Evolutionary conservation across 2,797 vertebrate genomes (phyloP).

Genomic region (Dipus sagitta): DNA sequence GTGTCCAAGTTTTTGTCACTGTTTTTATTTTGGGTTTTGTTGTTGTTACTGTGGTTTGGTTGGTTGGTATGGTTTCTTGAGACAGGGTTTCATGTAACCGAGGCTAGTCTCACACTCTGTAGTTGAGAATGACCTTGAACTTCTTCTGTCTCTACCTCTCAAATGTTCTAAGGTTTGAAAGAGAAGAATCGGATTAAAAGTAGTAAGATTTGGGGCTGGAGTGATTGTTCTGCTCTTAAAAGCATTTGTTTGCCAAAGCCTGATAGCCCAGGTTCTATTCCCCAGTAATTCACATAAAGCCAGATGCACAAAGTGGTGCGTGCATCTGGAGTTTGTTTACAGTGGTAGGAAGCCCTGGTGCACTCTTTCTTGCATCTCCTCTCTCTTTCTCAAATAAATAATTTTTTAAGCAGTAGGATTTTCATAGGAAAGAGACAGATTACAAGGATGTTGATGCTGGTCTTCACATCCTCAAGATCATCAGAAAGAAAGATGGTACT

Average conservation of each 20-base stretch:
- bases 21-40: not conserved
- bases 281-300: too few species aligned
- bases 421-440: not conserved
- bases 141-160: not conserved
- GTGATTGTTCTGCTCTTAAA: too few species aligned
- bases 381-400: too few species aligned
- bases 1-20: not conserved
- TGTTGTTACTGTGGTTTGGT: not conserved
- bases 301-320: too few species aligned
- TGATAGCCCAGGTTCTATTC: too few species aligned
- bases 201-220: too few species aligned
- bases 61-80: not conserved
- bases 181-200: not conserved
- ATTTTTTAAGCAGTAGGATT: not conserved
- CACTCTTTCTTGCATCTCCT: too few species aligned
- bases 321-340: too few species aligned
- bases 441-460: not conserved
- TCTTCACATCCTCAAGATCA: not conserved
- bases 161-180: constrained; percentile 40
- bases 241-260: too few species aligned
- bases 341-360: too few species aligned
- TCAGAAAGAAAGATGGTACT: constrained; percentile 31
- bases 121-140: not conserved
- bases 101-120: not conserved
- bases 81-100: not conserved